Evolutionary conservation across 2,888 invertebrate species (phyloP), one percentile per base, ranked within the genome.

Genomic region (Drosophila affinis): DNA sequence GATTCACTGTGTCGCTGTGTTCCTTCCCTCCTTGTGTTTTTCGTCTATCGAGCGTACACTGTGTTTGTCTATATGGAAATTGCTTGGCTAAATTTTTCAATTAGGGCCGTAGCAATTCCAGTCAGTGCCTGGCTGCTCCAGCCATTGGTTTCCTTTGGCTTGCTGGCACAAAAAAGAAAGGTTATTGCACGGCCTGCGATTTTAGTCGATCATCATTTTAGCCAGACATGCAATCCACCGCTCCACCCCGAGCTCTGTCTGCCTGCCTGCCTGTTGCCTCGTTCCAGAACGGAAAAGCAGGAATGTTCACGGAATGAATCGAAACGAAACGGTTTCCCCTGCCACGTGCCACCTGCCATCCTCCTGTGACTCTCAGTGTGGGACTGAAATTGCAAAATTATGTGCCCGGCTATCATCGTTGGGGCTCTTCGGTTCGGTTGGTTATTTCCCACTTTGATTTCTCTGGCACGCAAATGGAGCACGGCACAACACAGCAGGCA

Each of bases 201-300:
- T 88, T 72, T 68, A 62, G 78, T 75, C 80, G 83, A 88, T 86
- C 83, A 84, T 88, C 83, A 84, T 88, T 84, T 78, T 53, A 21
- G 64, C 71, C 62, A 55, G 49, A 65, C 63, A 69, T 64, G 56
- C 64, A 56, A 85, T 65, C 56, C 82, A 29, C 29, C 9, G 24
- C 24, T 27, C 27, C 14, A 14, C 7, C 39, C 7, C 39, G 39
- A 39, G 72, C 87, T 74, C 24, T 60, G n/a, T 74, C 24, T 69
- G 55, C 21, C 53, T 57, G 39, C 14, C 39, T 39, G 39, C 49
- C 52, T 52, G 62, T 53, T 53, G 62, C 56, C 45, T 24, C 24
- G 56, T 65, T 65, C 57, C 45, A 57, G 64, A 62, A 51, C 52
- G 61, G 61, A 73, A 76, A 76, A 67, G 55, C 73, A 34, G 56